These are phyloP conservation scores for Zonotrichia leucophrys DNA, from an alignment of 2,113 vertebrate species.

Conservation along the genomic window DNA sequence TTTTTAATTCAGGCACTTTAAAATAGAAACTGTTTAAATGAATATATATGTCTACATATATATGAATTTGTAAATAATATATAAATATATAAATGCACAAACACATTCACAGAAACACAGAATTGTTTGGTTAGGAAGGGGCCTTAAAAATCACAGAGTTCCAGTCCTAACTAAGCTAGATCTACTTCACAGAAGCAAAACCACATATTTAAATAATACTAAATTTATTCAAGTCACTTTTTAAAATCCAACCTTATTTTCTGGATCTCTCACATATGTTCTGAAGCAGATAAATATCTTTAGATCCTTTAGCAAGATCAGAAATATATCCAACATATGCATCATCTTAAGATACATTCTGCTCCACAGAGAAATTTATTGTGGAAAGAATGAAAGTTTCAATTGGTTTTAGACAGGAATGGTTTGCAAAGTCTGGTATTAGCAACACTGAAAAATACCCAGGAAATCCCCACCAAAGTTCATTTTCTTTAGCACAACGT, in stretches of 20 bases:
- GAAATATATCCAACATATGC: not conserved
- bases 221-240: not conserved
- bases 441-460: not conserved
- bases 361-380: accelerated
- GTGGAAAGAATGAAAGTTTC: not conserved
- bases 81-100: not conserved
- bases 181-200: not conserved
- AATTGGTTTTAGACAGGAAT: not conserved
- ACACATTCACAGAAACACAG: not conserved
- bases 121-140: not conserved
- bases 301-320: not conserved
- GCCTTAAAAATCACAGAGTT: not conserved
- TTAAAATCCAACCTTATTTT: not conserved
- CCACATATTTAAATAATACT: not conserved
- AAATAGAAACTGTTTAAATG: not conserved
- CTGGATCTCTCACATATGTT: not conserved
- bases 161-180: not conserved
- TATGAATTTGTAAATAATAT: no score
- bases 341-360: not conserved
- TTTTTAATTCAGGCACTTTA: not conserved
- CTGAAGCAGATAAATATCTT: not conserved
- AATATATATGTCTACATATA: not conserved
- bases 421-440: not conserved
- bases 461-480: not conserved
- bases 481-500: not conserved